Evolutionary conservation across 2,113 vertebrate genomes (phyloP).

Genomic region (Anhinga anhinga): DNA sequence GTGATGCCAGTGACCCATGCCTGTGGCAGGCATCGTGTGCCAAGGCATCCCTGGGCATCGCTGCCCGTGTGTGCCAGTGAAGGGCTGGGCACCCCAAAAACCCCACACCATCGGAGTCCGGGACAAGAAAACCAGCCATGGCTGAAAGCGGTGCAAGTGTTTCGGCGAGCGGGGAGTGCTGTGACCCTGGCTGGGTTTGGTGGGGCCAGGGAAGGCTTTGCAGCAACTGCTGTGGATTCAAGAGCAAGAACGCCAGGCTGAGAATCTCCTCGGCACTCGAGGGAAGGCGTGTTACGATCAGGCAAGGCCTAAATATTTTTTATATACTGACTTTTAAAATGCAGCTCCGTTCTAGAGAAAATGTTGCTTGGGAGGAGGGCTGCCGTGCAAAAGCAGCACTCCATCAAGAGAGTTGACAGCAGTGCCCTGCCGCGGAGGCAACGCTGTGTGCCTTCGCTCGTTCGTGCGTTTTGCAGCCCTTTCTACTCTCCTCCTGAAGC

Average conservation of each 20-base stretch:
- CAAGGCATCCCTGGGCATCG: background rate
- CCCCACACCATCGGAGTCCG: rapidly evolving
- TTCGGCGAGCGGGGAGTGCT: background rate
- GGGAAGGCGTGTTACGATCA: background rate
- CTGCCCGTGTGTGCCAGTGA: rapidly evolving
- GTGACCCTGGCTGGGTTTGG: background rate
- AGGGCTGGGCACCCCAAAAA: background rate
- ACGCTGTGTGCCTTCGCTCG: background rate
- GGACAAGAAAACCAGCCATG: rapidly evolving
- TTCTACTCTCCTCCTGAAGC: background rate
- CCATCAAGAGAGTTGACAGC: background rate
- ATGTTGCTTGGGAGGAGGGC: background rate
- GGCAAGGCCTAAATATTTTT: background rate
- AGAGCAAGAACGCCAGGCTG: background rate
- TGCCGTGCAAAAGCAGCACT: background rate
- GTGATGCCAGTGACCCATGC: no score
- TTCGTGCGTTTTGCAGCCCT: background rate
- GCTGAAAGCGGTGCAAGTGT: rapidly evolving
- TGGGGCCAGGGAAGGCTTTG: background rate
- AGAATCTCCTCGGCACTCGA: background rate
- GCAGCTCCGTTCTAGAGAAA: background rate
- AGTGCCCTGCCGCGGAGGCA: background rate
- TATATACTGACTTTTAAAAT: background rate
- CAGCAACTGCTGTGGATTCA: background rate
- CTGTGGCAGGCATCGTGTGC: no score